Base-by-base conservation (phyloP, 2,888 invertebrate genomes). In the Lasioglossum calceatum region DNA sequence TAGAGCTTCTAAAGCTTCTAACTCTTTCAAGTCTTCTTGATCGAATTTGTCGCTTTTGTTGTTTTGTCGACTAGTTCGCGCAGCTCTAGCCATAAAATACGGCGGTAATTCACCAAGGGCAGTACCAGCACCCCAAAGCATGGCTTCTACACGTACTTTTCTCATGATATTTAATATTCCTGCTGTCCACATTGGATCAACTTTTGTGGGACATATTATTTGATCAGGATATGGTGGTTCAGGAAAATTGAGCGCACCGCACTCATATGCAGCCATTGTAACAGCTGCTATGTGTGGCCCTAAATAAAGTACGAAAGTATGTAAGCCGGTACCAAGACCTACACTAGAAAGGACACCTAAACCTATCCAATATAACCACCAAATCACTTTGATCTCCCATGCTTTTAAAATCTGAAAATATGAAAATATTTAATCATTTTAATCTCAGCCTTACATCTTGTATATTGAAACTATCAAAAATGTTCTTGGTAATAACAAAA, bases 211-310 rank as follows among this genome's bases (percentile, higher is more conserved):
- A 95, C 99, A 99, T 84, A 99, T 96, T 93, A 99, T 99, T 98
- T 99, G 98, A 94, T 99, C 98, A 39, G 99, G 99, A 96, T 99
- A 99, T 0, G 99, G 99, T 75, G 99, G 99, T 92, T 98, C 97
- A 0, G 99, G 99, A 95, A 99, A 99, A 95, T 99, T 97, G 58
- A 99, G 96, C 42, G 98, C 97, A 76, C 98, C 98, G 95, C 99
- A 99, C 95, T 99, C 99, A 95, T 99, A 99, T 0, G 99, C 99
- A 27, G 99, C 99, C 94, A 99, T 96, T 4, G 99, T 99, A 71
- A 99, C 99, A 82, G 98, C 97, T 83, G 99, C 99, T 96, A 99
- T 99, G 95, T 99, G 99, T 50, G 99, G 99, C n/a, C 99, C 99
- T 94, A 99, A 96, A 96, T 99, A 99, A 86, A 99, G 96, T 78